Evolutionary conservation across 2,888 invertebrate genomes (phyloP).

Genomic region (Eupithecia insigniata): DNA sequence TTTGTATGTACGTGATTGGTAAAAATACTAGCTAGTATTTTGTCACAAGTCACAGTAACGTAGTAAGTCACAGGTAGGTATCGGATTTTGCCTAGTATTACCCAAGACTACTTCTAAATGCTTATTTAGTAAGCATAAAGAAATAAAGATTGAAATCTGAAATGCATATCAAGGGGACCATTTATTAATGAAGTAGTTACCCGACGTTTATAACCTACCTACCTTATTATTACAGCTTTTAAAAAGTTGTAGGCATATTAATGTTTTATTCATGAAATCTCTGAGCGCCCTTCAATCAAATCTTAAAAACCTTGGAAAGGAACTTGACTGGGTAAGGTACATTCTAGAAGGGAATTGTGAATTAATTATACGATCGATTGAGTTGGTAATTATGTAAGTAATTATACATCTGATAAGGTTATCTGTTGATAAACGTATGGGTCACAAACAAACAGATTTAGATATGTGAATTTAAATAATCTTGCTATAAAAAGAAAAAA

Average conservation of each 20-base stretch:
- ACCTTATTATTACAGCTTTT: no score
- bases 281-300: not conserved
- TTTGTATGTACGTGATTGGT: no score
- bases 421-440: not conserved
- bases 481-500: not conserved
- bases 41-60: no score
- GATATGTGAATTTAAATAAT: not conserved
- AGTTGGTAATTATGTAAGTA: not conserved
- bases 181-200: no score
- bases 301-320: not conserved
- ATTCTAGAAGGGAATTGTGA: not conserved
- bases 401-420: not conserved
- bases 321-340: constrained; percentile 1
- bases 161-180: no score
- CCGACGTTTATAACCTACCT: no score
- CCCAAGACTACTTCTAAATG: no score
- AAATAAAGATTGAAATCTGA: no score
- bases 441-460: constrained; percentile 2
- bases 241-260: not conserved
- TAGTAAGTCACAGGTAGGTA: no score
- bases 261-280: not conserved
- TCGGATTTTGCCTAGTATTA: no score
- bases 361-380: not conserved
- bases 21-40: no score
- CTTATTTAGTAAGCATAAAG: no score